Conservation (phyloP, 2,888 invertebrate genomes). For the Mechanitis mazaeus region DNA sequence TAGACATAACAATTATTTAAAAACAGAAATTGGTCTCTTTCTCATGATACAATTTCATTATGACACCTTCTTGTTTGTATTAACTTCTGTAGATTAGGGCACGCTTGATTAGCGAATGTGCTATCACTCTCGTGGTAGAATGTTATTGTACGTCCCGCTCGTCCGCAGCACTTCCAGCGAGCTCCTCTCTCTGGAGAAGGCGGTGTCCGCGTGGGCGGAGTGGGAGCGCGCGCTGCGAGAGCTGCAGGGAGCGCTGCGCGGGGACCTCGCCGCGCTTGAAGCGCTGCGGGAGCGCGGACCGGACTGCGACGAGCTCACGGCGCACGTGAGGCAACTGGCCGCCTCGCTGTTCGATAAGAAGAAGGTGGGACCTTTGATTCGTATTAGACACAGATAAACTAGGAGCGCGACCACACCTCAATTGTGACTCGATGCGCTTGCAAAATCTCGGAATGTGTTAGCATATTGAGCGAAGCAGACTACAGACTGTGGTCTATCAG, state of each 20-base stretch:
- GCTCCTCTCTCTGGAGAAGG: constrained; percentile 82
- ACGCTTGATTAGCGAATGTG: too few species aligned
- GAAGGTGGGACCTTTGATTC: constrained; percentile 42
- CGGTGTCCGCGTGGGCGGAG: constrained; percentile 84
- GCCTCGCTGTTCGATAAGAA: constrained; percentile 76
- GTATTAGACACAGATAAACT: not conserved
- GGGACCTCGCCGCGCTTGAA: constrained; percentile 76
- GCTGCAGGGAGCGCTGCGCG: constrained; percentile 84
- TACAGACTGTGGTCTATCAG: too few species aligned
- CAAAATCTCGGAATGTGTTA: too few species aligned
- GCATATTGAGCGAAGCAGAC: too few species aligned
- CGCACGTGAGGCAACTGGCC: constrained; percentile 76
- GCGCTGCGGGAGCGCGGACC: constrained; percentile 75
- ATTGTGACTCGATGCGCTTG: too few species aligned
- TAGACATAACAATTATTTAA: too few species aligned
- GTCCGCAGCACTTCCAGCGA: constrained; percentile 80
- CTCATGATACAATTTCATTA: too few species aligned
- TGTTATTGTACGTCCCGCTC: not conserved
- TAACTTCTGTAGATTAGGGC: too few species aligned
- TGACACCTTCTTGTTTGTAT: too few species aligned
- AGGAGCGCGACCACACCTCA: too few species aligned
- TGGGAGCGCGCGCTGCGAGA: constrained; percentile 86
- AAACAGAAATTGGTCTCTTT: too few species aligned
- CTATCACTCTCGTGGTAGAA: too few species aligned
- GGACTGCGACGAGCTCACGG: constrained; percentile 75